Conservation (phyloP, 2,888 invertebrate genomes). For the Tipula confusa region DNA sequence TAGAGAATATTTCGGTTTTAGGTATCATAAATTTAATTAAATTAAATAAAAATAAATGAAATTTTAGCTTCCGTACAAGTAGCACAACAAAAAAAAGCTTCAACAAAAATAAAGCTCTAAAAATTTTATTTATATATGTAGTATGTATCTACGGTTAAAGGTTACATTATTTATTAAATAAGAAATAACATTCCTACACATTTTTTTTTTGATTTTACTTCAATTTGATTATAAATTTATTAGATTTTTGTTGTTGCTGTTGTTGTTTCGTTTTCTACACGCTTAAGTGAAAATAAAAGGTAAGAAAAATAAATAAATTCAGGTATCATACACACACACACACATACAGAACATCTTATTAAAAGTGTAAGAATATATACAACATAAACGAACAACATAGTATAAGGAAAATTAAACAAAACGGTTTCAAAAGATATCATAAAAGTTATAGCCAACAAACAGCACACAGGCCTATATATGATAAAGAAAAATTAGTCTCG, state of each 20-base stretch:
- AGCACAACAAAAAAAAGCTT: neutral
- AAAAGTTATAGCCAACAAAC: neutral
- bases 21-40: constrained; percentile 25
- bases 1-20: neutral
- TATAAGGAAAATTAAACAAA: constrained; percentile 12
- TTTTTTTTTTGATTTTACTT: neutral
- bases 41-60: constrained; percentile 12
- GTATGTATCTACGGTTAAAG: neutral
- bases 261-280: neutral
- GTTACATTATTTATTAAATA: constrained; percentile 25
- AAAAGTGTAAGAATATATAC: neutral
- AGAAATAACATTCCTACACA: neutral
- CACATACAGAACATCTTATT: neutral
- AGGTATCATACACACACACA: neutral
- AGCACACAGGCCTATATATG: neutral
- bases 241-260: neutral
- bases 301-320: neutral
- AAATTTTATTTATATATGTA: neutral
- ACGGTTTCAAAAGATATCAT: constrained; percentile 17
- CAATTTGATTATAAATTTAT: constrained; percentile 25
- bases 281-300: neutral
- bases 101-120: neutral
- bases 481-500: neutral
- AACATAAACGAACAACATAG: neutral
- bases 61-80: neutral